Conservation (phyloP, 2,797 vertebrate genomes). For the Fratercula arctica region DNA sequence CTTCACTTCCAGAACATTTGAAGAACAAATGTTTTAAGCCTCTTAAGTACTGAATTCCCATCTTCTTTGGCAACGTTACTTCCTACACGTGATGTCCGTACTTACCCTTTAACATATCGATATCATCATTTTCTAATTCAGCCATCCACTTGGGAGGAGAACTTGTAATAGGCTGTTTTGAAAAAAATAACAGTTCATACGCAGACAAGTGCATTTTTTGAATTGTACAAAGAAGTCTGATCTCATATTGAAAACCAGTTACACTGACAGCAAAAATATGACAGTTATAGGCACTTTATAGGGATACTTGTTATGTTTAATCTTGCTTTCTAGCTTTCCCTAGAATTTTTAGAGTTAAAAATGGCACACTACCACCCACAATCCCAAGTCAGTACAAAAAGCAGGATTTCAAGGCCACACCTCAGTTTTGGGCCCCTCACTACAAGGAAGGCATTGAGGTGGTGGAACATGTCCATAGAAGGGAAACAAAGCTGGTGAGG, state of each 20-base stretch:
- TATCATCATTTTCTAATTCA: constrained; percentile 95
- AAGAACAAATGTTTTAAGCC: background rate
- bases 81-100: background rate
- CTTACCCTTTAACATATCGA: constrained; percentile 97
- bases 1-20: background rate
- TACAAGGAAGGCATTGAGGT: background rate
- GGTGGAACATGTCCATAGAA: background rate
- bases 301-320: background rate
- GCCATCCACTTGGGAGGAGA: constrained; percentile 99
- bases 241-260: background rate
- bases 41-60: background rate
- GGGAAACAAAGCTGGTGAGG: background rate
- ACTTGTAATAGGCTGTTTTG: constrained; percentile 88
- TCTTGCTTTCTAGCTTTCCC: background rate
- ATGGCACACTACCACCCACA: fast-evolving
- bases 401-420: fast-evolving
- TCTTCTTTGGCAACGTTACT: background rate
- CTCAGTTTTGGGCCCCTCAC: background rate
- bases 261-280: background rate
- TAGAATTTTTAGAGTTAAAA: background rate
- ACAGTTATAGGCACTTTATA: fast-evolving
- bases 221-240: background rate
- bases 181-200: background rate
- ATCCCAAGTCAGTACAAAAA: background rate
- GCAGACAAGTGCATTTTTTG: background rate